Base-by-base conservation (phyloP, 2,113 vertebrate genomes). In the Bufo bufo region DNA sequence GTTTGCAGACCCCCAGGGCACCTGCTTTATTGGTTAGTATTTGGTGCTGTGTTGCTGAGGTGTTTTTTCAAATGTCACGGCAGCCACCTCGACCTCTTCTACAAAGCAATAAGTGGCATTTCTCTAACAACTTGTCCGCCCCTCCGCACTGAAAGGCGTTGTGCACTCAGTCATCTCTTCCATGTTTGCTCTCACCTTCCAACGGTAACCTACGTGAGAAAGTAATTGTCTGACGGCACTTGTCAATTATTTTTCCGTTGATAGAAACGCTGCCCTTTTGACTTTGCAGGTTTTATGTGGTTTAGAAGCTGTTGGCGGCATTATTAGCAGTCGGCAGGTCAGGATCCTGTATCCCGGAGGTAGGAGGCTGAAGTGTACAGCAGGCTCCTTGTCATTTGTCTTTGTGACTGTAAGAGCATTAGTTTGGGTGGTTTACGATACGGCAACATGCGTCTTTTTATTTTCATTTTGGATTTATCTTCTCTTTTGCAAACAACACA, bases 41-140 rank as follows among this genome's bases (percentile, higher is more conserved):
- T 72, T 52, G 74, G 56, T 77, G 17, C 77, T 0, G 69, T 0
- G 17, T 74, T 87, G 14, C 7, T 23, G 19, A 54, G 50, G 86
- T 71, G 81, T 72, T 71, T 77, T 49, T 47, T 19, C 7, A 65
- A 17, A 6, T 58, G 85, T 91, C 47, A 23, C 84, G 87, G 69
- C 33, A 11, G 86, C 77, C 79, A 47, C 69, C 69, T 58, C 86
- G 79, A 90, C 33, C 63, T 85, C 63, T 7, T 1, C 14, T 19
- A 19, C 69, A 89, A 90, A 90, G n/a, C 0, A 16, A 87, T 86
- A 85, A 84, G 75, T 10, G 2, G 33, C 11, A 89, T 87, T 77
- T 88, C 72, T 89, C 88, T 66, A 90, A 72, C 71, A 85, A 56
- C 52, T 63, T 54, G 17, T 2, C 0, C 0, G 0, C 33, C 79